These are phyloP conservation scores for Malaclemys terrapin DNA, from an alignment of 2,113 vertebrate genomes.

Conservation along the genomic window DNA sequence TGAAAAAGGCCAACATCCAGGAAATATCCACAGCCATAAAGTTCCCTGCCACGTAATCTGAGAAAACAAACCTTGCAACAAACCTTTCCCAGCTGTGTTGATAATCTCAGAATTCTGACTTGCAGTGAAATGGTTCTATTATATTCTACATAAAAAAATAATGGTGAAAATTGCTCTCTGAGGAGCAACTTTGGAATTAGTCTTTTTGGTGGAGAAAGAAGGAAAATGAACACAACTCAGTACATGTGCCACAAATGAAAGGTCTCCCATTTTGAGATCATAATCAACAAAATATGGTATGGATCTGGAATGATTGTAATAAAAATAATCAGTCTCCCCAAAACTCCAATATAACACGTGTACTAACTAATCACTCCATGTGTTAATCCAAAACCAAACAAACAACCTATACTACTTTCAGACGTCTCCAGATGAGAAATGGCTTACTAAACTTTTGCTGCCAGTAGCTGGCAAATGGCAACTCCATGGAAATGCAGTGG, in stretches of 20 bases:
- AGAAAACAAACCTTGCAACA: neutral
- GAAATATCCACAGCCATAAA: neutral
- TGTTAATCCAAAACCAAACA: neutral
- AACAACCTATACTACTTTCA: neutral
- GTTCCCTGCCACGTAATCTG: neutral
- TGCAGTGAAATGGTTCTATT: neutral
- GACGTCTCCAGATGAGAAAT: neutral
- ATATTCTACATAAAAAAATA: constrained; percentile 6
- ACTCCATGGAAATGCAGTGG: neutral
- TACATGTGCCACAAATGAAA: neutral
- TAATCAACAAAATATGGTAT: neutral
- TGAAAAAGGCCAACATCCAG: neutral
- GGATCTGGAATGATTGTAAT: neutral
- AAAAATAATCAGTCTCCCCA: neutral
- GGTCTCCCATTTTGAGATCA: neutral
- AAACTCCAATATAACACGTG: neutral
- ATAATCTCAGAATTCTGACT: neutral
- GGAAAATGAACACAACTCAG: constrained; percentile 36
- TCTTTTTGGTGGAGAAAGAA: neutral
- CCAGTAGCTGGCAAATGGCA: neutral
- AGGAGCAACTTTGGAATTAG: neutral
- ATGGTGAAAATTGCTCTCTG: neutral
- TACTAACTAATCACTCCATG: neutral
- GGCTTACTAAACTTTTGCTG: neutral
- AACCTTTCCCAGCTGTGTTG: neutral